Evolutionary conservation across 2,113 vertebrate genomes (phyloP), one percentile per base, ranked within the genome.

Genomic region (Seriola quinqueradiata): DNA sequence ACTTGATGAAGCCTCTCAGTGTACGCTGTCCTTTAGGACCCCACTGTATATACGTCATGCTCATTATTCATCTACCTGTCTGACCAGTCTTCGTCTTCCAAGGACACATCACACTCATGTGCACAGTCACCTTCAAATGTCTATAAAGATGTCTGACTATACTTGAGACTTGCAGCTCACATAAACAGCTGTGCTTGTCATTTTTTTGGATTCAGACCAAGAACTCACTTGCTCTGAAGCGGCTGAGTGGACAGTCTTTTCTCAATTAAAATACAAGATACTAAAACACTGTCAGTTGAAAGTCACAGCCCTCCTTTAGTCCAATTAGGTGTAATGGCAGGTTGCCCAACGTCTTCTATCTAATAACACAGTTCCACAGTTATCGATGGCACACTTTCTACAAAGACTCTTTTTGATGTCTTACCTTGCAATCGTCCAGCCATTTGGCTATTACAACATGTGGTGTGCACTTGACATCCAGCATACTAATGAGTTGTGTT

Each of bases 201-300:
- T 71, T 73, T 71, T 73, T 40, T 46, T 89, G 85, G 85, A 86
- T 19, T 46, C 25, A 16, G 63, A 75, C 80, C 88, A 83, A 80
- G 34, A 77, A 48, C 67, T 13, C 50, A 73, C 44, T 55, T 50
- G 32, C 25, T 48, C 52, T 28, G 16, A 57, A 21, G 69, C 36
- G 10, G n/a, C 60, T 0, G 46, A 46, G 77, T 57, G 60, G 77
- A 58, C 38, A 5, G 19, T 48, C 40, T 44, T 83, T 84, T 75
- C 42, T 40, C 75, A 66, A 40, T 87, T 84, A 81, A 72, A 77
- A 64, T 67, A 52, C 63, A 57, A 21, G 63, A 44, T 10, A n/a
- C 38, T 85, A 60, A 76, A 84, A 72, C 34, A 4, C 78, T 81
- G 81, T 79, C 72, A 65, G 61, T 78, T 83, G 38, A 89, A 90